phyloP scores from a whole-genome alignment of 2,888 invertebrate genomes.

The Rotaria sp. region DNA sequence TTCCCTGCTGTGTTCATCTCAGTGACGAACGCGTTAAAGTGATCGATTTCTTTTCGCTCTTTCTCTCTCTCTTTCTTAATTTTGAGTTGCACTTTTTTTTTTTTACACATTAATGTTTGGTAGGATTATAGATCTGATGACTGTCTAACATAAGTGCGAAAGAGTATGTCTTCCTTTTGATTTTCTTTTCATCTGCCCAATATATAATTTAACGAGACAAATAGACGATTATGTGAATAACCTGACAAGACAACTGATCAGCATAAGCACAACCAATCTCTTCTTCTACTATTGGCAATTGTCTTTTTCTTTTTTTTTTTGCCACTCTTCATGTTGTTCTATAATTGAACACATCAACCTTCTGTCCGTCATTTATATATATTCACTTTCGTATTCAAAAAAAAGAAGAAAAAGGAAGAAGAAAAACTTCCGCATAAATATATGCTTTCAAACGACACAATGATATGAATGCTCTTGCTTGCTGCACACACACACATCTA shows the following conservation, averaged over 20 bases:
- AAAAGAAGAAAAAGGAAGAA: background rate
- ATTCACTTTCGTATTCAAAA: background rate
- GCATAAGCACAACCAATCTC: background rate
- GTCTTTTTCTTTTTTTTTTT: background rate
- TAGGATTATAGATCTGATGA: background rate
- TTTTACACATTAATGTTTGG: background rate
- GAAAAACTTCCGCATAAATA: slow-evolving; percentile 21
- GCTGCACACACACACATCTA: background rate
- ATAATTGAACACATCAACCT: slow-evolving; percentile 5
- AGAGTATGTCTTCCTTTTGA: background rate
- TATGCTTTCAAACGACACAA: background rate
- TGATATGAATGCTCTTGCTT: background rate
- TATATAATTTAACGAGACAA: background rate
- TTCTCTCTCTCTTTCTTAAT: background rate
- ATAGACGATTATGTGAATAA: background rate
- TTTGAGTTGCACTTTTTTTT: background rate
- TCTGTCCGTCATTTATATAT: background rate
- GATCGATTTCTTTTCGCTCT: background rate
- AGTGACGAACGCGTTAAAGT: background rate
- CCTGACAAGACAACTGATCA: background rate
- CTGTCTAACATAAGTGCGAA: background rate
- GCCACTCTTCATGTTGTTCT: background rate
- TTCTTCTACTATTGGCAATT: background rate
- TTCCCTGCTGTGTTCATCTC: background rate
- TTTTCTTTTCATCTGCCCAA: background rate